Evolutionary conservation across 1,140 invertebrate genomes (phyloP).

Genomic region (Ephestia elutella): DNA sequence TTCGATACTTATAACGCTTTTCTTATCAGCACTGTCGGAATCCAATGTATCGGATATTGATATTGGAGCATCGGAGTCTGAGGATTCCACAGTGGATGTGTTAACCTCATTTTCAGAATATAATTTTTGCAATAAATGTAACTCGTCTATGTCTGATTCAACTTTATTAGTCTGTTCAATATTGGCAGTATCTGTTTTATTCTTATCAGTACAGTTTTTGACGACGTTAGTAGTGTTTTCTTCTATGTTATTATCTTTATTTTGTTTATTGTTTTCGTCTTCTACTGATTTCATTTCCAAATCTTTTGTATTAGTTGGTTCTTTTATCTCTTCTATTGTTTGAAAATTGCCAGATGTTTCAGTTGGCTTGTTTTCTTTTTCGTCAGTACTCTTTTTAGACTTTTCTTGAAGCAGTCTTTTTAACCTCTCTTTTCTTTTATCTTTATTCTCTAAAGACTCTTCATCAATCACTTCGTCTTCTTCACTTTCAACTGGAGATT

Average conservation of each 20-base stretch:
- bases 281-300: conserved; percentile 1
- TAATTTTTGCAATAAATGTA: conserved; percentile 56
- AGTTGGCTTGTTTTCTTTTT: conserved; percentile 25
- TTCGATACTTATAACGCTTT: conserved; percentile 61
- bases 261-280: conserved; percentile 13
- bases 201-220: neutral
- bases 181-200: conserved; percentile 11
- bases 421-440: conserved; percentile 55
- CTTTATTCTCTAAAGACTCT: conserved; percentile 40
- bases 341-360: neutral
- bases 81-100: conserved; percentile 36
- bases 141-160: conserved; percentile 56
- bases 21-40: conserved; percentile 29
- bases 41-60: conserved; percentile 51
- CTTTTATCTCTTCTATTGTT: neutral
- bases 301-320: neutral
- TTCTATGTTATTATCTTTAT: conserved; percentile 11
- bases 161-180: conserved; percentile 20
- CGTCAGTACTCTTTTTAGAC: conserved; percentile 31
- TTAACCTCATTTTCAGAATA: conserved; percentile 44
- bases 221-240: conserved; percentile 13
- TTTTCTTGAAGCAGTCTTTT: conserved; percentile 51
- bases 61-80: conserved; percentile 46
- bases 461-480: conserved; percentile 42
- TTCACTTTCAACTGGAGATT: conserved; percentile 58